These are phyloP conservation scores for Calcarius lapponicus DNA, from an alignment of 2,797 vertebrate genomes.

Conservation along the genomic window DNA sequence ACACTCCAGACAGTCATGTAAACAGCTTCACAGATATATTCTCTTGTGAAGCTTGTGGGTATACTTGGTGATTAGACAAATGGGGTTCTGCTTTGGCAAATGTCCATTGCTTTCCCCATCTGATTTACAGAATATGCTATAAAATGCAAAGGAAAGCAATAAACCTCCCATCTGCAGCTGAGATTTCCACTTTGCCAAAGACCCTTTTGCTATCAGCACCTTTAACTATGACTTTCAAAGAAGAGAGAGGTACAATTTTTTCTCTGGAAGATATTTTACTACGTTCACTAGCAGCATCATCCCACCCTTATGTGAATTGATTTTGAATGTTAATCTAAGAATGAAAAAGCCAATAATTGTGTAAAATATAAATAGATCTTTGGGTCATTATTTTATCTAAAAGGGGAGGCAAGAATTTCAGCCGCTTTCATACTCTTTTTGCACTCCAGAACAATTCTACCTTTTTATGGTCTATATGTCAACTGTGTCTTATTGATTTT, in stretches of 20 bases:
- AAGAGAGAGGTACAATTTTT: constrained; percentile 15
- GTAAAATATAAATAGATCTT: constrained; percentile 34
- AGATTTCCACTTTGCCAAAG: constrained; percentile 63
- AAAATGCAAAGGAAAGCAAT: constrained; percentile 67
- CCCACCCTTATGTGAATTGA: background rate
- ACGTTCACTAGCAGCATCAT: background rate
- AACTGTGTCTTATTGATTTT: constrained; percentile 53
- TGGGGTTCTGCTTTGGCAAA: constrained; percentile 67
- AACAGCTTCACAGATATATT: constrained; percentile 34
- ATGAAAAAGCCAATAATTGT: constrained; percentile 8
- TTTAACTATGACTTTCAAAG: constrained; percentile 55
- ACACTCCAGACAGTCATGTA: constrained; percentile 28
- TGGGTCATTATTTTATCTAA: background rate
- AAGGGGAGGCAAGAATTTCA: constrained; percentile 13
- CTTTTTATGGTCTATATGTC: constrained; percentile 8
- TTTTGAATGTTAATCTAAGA: constrained; percentile 44
- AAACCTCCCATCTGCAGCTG: constrained; percentile 64
- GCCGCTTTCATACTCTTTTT: constrained; percentile 4
- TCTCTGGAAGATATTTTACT: constrained; percentile 17
- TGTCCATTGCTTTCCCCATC: constrained; percentile 65
- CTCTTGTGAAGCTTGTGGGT: constrained; percentile 58
- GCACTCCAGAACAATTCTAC: background rate
- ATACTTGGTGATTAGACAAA: constrained; percentile 70
- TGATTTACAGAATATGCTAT: constrained; percentile 65
- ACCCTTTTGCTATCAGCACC: constrained; percentile 58